These are phyloP conservation scores for Kryphioiulus occultus DNA, from an alignment of 2,888 invertebrate genomes.

Conservation along the genomic window DNA sequence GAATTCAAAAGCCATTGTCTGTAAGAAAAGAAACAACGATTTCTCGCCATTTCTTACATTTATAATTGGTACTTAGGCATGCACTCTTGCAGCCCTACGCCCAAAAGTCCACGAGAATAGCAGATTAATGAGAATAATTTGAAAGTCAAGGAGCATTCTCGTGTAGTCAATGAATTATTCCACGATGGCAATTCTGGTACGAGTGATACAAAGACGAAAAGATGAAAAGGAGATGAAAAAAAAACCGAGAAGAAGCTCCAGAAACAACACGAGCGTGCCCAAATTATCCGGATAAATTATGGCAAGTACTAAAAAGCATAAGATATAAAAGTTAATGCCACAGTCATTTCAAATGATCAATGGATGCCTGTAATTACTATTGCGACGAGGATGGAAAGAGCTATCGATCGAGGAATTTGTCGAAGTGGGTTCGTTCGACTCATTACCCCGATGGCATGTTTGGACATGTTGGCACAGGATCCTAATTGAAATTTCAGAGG, in stretches of 20 bases:
- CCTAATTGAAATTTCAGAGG: background rate
- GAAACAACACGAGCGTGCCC: background rate
- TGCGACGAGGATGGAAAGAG: background rate
- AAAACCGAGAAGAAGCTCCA: background rate
- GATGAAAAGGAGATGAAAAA: background rate
- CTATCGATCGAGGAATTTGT: background rate
- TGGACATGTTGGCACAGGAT: background rate
- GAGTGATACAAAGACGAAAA: background rate
- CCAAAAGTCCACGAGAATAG: background rate
- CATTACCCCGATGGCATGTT: background rate
- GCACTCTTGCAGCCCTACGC: background rate
- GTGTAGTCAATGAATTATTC: background rate
- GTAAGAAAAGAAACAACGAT: background rate
- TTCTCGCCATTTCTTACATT: background rate
- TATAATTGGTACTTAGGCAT: background rate
- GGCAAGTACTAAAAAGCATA: background rate
- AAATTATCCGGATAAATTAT: background rate
- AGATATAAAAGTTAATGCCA: background rate
- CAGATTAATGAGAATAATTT: background rate
- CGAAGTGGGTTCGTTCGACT: background rate
- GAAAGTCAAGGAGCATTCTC: background rate
- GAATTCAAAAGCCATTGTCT: background rate
- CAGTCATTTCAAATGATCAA: background rate
- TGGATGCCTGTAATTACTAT: background rate
- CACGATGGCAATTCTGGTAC: background rate